These are phyloP conservation scores for Xyliphius kryptos DNA, from an alignment of 2,113 vertebrate genomes.

Conservation along the genomic window DNA sequence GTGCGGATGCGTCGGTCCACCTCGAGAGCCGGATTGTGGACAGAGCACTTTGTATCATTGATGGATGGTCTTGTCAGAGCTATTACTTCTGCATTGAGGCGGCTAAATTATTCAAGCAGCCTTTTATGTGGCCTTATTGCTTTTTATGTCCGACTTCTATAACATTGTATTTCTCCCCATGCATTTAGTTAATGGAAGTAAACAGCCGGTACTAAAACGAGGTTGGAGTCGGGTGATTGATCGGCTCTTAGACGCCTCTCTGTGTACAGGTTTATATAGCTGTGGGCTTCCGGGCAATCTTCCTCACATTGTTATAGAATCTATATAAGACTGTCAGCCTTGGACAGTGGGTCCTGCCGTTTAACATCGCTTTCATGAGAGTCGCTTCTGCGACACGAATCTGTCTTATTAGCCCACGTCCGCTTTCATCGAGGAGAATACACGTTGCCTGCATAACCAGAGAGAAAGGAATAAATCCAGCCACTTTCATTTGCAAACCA, in stretches of 20 bases:
- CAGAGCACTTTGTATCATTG: neutral
- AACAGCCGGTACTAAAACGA: conserved; percentile 3
- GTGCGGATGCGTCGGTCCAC: neutral
- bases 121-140: neutral
- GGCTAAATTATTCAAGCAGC: neutral
- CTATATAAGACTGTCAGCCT: neutral
- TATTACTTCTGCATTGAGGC: conserved; percentile 3
- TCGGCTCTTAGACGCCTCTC: neutral
- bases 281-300: conserved; percentile 17
- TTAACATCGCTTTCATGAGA: neutral
- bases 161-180: neutral
- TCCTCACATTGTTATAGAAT: conserved; percentile 2
- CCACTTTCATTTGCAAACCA: conserved; percentile 5
- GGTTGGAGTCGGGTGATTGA: conserved; percentile 6
- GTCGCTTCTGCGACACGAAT: conserved; percentile 1
- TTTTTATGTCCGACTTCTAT: neutral
- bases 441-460: conserved; percentile 23
- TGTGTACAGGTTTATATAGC: conserved; percentile 20
- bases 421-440: conserved; percentile 23
- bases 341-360: neutral
- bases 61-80: neutral
- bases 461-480: conserved; percentile 6
- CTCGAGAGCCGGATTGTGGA: neutral
- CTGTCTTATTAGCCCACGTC: conserved; percentile 21
- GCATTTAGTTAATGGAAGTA: conserved; percentile 2